Conservation (phyloP, 1,140 invertebrate genomes). For the Ridgeia piscesae region DNA sequence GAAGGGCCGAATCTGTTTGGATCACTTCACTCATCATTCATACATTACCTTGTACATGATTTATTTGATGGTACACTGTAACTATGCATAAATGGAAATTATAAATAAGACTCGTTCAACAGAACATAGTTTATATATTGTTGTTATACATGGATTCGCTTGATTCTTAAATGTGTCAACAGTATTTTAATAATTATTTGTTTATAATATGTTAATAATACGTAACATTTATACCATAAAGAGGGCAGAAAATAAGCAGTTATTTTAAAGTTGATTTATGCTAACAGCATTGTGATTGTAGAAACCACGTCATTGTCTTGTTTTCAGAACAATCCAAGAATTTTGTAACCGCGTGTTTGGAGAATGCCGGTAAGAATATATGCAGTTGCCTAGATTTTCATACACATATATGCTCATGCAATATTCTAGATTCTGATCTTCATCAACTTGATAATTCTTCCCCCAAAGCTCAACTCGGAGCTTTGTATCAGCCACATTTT, state of each 20-base stretch:
- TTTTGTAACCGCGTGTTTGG: conserved; percentile 27
- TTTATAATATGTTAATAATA: no score
- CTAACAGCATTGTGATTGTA: conserved; percentile 13
- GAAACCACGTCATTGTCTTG: not conserved
- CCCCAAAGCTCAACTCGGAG: no score
- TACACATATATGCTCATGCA: not conserved
- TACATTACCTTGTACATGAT: not conserved
- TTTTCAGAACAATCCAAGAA: conserved; percentile 30
- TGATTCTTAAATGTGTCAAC: not conserved
- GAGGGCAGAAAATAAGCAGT: not conserved
- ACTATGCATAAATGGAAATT: not conserved
- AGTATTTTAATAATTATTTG: not conserved
- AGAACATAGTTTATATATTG: no score
- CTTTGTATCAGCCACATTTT: no score
- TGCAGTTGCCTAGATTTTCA: not conserved
- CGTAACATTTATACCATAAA: not conserved
- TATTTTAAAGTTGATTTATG: conserved; percentile 12
- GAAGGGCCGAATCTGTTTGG: not conserved
- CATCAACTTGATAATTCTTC: no score
- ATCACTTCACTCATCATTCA: not conserved
- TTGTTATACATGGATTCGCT: not conserved
- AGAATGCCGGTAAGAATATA: conserved; percentile 31
- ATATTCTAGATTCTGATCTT: no score
- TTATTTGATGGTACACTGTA: not conserved
- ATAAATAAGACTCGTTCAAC: not conserved